Base-by-base conservation (phyloP, 2,888 invertebrate species). In the Steinernema hermaphroditum region DNA sequence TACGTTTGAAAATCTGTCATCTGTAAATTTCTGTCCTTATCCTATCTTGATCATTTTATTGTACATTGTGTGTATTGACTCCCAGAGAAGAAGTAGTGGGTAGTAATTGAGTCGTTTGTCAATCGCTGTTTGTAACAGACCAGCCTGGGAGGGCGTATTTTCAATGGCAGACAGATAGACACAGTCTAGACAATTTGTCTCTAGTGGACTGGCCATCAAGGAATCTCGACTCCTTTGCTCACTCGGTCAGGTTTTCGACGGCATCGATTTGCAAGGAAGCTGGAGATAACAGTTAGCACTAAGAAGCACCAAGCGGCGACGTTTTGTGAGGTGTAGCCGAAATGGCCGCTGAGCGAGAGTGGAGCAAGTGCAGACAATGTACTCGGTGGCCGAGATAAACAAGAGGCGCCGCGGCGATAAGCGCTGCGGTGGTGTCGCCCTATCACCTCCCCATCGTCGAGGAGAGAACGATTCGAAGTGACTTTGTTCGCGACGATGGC, bases 401-500 rank as follows among this genome's bases (percentile, higher is more conserved):
- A 46, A 46, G 54, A 6, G 6, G 54, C 37, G 27, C 22, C 6
- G 54, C 12, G 2, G 54, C 14, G 54, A 54, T 54, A 54, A 54
- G 54, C 54, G 54, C 6, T 54, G 54, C 54, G 54, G 22, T 54
- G 54, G 54, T 54, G 54, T 54, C 54, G 27, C 54, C 27, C 27
- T 54, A 54, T 54, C 54, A 54, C 54, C 54, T 22, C 16, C 46
- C 54, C 54, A 19, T 19, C 46, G 27, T 14, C 54, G 54, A 22
- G 27, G 27, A 8, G 2, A 27, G 4, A 4, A 27, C 22, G 4
- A 22, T 27, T 54, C 54, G 22, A 37, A 54, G 9, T 27, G 27
- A 27, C 24, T 54, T 54, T 27, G 54, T 54, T 54, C 54, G 54
- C 54, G 8, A 27, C 54, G 54, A 54, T 54, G 54, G 54, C 54